Conservation (phyloP, 2,888 invertebrate genomes). For the Anthrax anthrax region DNA sequence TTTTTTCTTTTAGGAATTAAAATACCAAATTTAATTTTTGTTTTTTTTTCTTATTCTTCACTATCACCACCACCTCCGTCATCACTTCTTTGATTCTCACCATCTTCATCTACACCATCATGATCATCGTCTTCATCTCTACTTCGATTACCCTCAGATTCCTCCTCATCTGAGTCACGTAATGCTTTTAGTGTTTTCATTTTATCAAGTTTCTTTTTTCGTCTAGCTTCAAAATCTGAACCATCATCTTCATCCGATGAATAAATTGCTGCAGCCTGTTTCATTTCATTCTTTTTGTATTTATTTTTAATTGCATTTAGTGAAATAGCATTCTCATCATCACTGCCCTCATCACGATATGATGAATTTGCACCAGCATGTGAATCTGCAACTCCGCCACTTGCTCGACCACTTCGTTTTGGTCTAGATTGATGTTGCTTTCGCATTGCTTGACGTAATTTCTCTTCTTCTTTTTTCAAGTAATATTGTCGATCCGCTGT, state of each 20-base stretch:
- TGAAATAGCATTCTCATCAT: constrained; percentile 85
- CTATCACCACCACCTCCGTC: constrained; percentile 13
- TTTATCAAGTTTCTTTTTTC: constrained; percentile 53
- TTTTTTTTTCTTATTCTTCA: constrained; percentile 11
- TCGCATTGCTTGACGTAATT: constrained; percentile 76
- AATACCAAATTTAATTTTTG: too few relatives aligned
- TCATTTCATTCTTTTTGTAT: constrained; percentile 49
- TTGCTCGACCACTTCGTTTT: constrained; percentile 33
- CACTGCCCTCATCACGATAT: constrained; percentile 68
- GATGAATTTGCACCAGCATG: constrained; percentile 26
- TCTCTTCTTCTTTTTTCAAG: constrained; percentile 96
- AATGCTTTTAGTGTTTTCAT: constrained; percentile 64
- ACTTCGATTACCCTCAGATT: constrained; percentile 28
- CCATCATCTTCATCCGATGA: constrained; percentile 68
- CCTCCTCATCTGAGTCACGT: constrained; percentile 59
- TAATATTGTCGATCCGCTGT: constrained; percentile 83
- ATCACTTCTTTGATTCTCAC: constrained; percentile 11
- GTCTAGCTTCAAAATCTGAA: constrained; percentile 64
- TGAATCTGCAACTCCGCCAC: constrained; percentile 29
- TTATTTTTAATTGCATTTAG: constrained; percentile 89
- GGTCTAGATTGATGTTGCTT: constrained; percentile 39
- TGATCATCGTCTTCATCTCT: constrained; percentile 30
- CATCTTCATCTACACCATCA: constrained; percentile 22
- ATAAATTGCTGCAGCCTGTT: constrained; percentile 51
- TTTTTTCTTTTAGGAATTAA: too few relatives aligned